A percentile compares a stretch with the other conserved stretches of the same genome.
Conservation (phyloP, 2,888 invertebrate species). For the Stratiomys singularior region DNA sequence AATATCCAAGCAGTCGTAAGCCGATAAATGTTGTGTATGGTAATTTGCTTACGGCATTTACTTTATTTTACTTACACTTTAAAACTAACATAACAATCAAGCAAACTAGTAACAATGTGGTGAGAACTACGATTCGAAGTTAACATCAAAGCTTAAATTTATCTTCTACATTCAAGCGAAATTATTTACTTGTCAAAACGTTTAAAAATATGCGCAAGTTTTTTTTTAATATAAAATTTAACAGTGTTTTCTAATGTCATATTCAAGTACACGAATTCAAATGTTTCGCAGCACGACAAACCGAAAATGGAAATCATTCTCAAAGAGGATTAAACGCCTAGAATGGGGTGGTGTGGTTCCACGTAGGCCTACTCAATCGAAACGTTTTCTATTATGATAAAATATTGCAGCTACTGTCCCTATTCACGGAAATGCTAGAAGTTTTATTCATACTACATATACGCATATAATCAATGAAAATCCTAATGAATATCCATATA, state of each 20-base stretch:
- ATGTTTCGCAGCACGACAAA: too few species aligned
- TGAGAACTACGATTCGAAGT: slow-evolving; percentile 3
- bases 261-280: too few species aligned
- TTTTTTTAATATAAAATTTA: too few species aligned
- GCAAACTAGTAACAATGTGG: slow-evolving; percentile 21
- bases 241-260: too few species aligned
- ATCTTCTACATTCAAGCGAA: neutral
- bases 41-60: neutral
- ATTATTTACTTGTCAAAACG: too few species aligned
- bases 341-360: neutral
- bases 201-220: too few species aligned
- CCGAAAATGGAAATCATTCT: too few species aligned
- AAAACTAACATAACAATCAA: slow-evolving; percentile 28
- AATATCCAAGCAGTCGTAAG: slow-evolving; percentile 22
- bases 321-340: too few species aligned
- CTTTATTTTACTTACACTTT: slow-evolving; percentile 8
- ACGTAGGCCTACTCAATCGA: neutral
- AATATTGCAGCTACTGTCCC: slow-evolving; percentile 41
- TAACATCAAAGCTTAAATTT: neutral
- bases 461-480: neutral
- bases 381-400: slow-evolving; percentile 1
- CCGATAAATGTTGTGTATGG: neutral
- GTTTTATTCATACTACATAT: neutral
- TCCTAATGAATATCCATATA: neutral
- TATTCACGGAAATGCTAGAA: slow-evolving; percentile 17